Conservation (phyloP, 2,888 invertebrate genomes). For the Ophioninae sp. region DNA sequence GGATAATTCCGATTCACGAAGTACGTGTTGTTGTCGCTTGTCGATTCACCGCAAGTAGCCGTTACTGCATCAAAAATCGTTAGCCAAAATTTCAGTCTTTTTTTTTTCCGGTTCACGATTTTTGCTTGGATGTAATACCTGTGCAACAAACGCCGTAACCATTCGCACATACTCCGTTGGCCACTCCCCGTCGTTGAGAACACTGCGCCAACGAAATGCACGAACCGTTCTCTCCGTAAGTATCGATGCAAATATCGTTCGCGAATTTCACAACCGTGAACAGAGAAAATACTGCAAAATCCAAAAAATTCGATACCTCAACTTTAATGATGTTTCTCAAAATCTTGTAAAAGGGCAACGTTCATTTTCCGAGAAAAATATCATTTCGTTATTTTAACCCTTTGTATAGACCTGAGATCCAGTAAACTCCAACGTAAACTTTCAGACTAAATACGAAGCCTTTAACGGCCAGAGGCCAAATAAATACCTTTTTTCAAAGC, state of each 20-base stretch:
- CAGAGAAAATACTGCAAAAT: constrained; percentile 87
- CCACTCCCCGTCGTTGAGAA: constrained; percentile 86
- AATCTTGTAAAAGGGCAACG: too few species aligned
- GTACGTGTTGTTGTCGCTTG: constrained; percentile 91
- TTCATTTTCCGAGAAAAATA: too few species aligned
- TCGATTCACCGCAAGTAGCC: constrained; percentile 89
- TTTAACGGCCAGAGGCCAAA: too few species aligned
- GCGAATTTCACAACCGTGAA: constrained; percentile 91
- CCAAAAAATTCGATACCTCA: constrained; percentile 3
- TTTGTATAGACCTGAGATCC: too few species aligned
- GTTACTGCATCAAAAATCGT: constrained; percentile 83
- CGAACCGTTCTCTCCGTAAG: constrained; percentile 91
- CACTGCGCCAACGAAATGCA: constrained; percentile 90
- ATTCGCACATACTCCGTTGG: constrained; percentile 90
- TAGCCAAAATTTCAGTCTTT: not conserved
- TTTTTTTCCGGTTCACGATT: not conserved
- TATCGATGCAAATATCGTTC: constrained; percentile 88
- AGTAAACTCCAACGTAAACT: too few species aligned
- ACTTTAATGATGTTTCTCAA: too few species aligned
- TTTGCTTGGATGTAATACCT: constrained; percentile 80
- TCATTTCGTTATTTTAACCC: too few species aligned
- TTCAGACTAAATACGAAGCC: too few species aligned
- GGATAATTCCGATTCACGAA: constrained; percentile 94
- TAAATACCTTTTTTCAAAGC: too few species aligned
- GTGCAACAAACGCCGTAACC: constrained; percentile 90